Evolutionary conservation across 2,797 vertebrate genomes (phyloP).

Genomic region (Melanotaenia boesemani): DNA sequence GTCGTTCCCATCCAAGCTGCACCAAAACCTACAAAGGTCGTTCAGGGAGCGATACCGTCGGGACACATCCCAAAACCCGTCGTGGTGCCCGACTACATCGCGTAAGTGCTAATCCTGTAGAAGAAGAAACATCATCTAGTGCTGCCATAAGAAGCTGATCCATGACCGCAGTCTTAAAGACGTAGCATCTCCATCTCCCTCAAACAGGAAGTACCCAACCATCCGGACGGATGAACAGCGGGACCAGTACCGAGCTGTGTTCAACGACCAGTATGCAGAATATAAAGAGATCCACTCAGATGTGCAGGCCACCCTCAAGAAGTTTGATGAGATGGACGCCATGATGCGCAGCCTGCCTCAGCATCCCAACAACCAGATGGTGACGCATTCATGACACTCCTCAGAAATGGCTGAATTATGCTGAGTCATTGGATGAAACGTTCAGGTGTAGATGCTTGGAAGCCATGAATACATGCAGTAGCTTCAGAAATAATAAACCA

Average conservation of each 20-base stretch:
- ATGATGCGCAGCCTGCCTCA: constrained; percentile 89
- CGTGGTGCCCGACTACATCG: constrained; percentile 94
- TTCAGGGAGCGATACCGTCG: constrained; percentile 91
- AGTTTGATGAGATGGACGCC: constrained; percentile 91
- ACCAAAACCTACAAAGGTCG: constrained; percentile 75
- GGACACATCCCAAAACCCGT: constrained; percentile 96
- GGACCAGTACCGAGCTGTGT: constrained; percentile 96
- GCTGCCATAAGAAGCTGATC: not conserved
- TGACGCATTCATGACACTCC: constrained; percentile 53
- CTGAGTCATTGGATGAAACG: no score
- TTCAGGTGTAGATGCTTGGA: no score
- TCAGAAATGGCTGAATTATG: no score
- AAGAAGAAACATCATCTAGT: not conserved
- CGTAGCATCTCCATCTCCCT: not conserved
- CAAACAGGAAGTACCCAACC: constrained; percentile 90
- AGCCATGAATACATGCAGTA: no score
- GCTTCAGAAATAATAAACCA: no score
- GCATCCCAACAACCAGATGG: constrained; percentile 84
- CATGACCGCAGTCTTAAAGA: not conserved
- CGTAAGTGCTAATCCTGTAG: constrained; percentile 81
- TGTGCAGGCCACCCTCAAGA: constrained; percentile 87
- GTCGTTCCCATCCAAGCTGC: constrained; percentile 54
- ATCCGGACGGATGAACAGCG: constrained; percentile 91
- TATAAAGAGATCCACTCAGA: constrained; percentile 95
- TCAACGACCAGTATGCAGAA: constrained; percentile 97